Percentiles rank a stretch among this genome's conserved stretches.
phyloP scores from a whole-genome alignment of 2,797 vertebrate genomes.

The Phalanger gymnotis region DNA sequence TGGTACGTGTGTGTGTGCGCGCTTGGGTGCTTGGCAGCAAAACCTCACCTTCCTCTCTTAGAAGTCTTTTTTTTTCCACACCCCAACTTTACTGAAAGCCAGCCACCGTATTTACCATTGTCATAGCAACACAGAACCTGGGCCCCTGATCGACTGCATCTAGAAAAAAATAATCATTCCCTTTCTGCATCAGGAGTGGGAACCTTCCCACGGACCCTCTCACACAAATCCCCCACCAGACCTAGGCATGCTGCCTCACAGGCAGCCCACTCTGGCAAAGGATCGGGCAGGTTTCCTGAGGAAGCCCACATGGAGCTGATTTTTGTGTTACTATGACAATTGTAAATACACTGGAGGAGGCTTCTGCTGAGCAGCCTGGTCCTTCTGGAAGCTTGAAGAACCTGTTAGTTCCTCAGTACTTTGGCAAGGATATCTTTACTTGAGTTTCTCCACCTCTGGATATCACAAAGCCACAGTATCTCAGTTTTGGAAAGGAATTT shows the following conservation, averaged over 20 bases:
- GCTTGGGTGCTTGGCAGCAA: not conserved
- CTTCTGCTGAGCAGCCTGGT: not conserved
- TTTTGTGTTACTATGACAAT: constrained; percentile 49
- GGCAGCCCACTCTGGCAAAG: not conserved
- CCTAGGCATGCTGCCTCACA: not conserved
- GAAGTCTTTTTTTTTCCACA: not conserved
- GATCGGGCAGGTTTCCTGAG: not conserved
- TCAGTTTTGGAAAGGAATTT: not conserved
- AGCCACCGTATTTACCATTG: constrained; percentile 42
- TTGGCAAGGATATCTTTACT: constrained; percentile 1
- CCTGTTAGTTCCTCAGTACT: not conserved
- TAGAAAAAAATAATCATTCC: not conserved
- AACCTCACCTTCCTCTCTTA: not conserved
- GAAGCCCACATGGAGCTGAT: rapidly evolving
- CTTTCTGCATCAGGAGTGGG: constrained; percentile 6
- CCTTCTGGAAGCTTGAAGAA: constrained; percentile 19
- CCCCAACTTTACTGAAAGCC: constrained; percentile 10
- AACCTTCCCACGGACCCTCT: not conserved
- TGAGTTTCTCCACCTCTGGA: not conserved
- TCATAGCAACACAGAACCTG: constrained; percentile 58
- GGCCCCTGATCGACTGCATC: constrained; percentile 18
- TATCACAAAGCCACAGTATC: not conserved
- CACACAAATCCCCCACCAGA: not conserved
- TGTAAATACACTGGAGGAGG: not conserved
- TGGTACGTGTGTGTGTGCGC: not conserved